Evolutionary conservation across 2,113 vertebrate genomes (phyloP), one percentile per base, ranked within the genome.

Genomic region (Mus pahari): DNA sequence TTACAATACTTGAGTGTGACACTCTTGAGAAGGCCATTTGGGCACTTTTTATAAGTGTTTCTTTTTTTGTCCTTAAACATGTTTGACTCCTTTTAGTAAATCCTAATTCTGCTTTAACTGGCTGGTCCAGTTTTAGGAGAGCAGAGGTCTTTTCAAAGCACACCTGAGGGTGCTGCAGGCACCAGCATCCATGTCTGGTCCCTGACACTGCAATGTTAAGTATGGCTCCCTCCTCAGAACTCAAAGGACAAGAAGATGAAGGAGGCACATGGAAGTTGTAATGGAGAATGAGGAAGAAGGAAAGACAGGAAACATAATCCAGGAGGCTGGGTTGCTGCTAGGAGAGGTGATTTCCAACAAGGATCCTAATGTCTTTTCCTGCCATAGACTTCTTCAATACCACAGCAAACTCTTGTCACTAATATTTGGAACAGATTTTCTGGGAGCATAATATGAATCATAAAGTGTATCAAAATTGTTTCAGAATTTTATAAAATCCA

Each of bases 381-480:
- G n/a, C 7, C 6, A 8, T 28, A 1, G 0, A 17, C 24, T 14
- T 33, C 74, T 87, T 90, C 55, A 58, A 42, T 17, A 36, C 42
- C 89, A 28, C 39, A 39, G 39, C 50, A 53, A 92, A 83, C n/a
- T 7, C 62, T 79, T 78, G 36, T 12, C 33, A 48, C 5, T 3
- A 16, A 60, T 73, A 92, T 95, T 87, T 71, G 93, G 74, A 82
- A 60, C 5, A 50, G 0, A 70, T 22, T 50, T 95, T 94, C 93
- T 89, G 68, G 86, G 45, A 92, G 31, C 1, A 22, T 91, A 66
- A 71, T 70, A 90, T 55, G 31, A 48, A 84, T 90, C 86, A 66
- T 8, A 88, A 93, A 94, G n/a, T 42, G 9, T 66, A 62, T 86
- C 53, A 10, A 93, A 95, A 71, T 82, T 73, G 8, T 11, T 79